These are phyloP conservation scores for Lochmaea crataegi DNA, from an alignment of 2,888 invertebrate genomes.

Conservation along the genomic window DNA sequence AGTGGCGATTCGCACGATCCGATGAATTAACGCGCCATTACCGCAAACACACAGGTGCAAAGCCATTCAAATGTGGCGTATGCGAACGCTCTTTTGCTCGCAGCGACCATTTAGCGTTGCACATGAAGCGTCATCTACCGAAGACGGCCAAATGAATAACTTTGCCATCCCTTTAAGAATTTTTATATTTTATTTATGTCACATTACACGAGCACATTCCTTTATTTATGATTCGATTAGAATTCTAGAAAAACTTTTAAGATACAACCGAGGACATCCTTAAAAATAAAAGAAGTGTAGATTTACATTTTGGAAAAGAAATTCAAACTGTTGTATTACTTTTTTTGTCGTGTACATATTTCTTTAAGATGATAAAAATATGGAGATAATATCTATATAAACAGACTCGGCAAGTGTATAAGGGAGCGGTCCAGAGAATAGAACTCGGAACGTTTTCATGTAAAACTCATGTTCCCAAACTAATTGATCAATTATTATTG, in stretches of 20 bases:
- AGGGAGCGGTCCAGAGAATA: too few relatives aligned
- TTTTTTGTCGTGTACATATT: neutral
- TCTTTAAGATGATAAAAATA: neutral
- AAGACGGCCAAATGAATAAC: conserved; percentile 77
- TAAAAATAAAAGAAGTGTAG: neutral
- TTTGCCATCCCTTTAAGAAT: conserved; percentile 32
- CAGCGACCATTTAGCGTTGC: conserved; percentile 94
- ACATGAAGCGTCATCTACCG: conserved; percentile 96
- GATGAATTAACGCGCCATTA: conserved; percentile 97
- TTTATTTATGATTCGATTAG: conserved; percentile 41
- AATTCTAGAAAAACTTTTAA: conserved; percentile 8
- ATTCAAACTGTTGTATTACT: neutral
- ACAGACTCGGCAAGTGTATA: too few relatives aligned
- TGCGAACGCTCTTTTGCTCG: conserved; percentile 96
- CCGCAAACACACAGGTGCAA: conserved; percentile 96
- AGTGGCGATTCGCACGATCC: conserved; percentile 96
- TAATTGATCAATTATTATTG: too few relatives aligned
- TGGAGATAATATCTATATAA: too few relatives aligned
- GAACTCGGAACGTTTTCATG: too few relatives aligned
- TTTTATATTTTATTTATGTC: conserved; percentile 34
- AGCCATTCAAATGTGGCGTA: conserved; percentile 95
- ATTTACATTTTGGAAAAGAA: neutral
- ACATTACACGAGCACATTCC: conserved; percentile 38
- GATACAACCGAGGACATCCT: neutral
- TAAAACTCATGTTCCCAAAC: too few relatives aligned